A percentile compares a stretch with the other conserved stretches of the same genome.
Evolutionary conservation across 2,113 vertebrate genomes (phyloP).

Genomic region (Anolis carolinensis): DNA sequence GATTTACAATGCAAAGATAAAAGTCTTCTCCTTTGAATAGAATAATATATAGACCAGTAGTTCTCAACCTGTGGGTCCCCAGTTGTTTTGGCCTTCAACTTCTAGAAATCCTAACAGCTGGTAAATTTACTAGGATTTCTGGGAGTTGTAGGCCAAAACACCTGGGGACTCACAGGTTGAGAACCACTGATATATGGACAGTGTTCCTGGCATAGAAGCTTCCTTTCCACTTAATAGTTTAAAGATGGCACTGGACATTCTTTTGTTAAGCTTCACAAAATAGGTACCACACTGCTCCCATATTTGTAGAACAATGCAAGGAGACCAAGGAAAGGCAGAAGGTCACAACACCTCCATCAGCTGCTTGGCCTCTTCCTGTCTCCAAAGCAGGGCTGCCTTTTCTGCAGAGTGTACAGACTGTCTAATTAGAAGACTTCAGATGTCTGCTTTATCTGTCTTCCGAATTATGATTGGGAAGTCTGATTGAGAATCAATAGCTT

Average conservation of each 20-base stretch:
- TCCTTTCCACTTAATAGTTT: background rate
- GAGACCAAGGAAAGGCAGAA: background rate
- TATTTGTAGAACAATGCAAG: background rate
- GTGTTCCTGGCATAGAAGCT: background rate
- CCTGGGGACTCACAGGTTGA: too few relatives aligned
- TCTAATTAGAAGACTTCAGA: background rate
- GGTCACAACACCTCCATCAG: background rate
- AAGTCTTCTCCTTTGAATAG: background rate
- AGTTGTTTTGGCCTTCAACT: too few relatives aligned
- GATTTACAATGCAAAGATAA: background rate
- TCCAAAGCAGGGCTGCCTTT: background rate
- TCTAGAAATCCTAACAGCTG: too few relatives aligned
- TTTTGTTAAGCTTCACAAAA: background rate
- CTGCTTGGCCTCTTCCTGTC: background rate
- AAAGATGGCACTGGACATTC: background rate
- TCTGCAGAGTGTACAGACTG: background rate
- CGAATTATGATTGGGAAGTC: background rate
- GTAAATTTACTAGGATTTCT: too few relatives aligned
- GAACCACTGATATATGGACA: background rate
- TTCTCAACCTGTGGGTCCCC: too few relatives aligned
- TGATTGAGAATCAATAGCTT: background rate
- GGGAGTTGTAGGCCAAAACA: too few relatives aligned
- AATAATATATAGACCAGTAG: background rate
- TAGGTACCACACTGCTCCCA: too few relatives aligned
- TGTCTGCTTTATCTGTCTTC: background rate